phyloP scores from a whole-genome alignment of 2,797 vertebrate species.

The Argyrosomus regius region DNA sequence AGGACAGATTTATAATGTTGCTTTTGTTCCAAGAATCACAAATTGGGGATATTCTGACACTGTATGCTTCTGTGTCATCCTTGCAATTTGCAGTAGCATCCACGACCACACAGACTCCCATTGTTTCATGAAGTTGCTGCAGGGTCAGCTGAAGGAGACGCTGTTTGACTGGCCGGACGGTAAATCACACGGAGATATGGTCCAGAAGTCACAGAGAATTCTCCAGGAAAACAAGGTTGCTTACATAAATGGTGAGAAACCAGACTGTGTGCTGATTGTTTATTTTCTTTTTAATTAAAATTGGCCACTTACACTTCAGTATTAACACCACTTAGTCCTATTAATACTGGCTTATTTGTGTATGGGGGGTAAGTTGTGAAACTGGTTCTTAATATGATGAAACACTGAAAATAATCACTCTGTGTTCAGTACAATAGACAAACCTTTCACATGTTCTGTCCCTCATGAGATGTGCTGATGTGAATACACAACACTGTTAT shows the following conservation, averaged over 20 bases:
- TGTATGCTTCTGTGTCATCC: constrained; percentile 39
- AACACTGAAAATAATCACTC: not conserved
- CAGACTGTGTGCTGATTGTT: not conserved
- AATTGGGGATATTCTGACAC: constrained; percentile 33
- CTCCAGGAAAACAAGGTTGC: constrained; percentile 93
- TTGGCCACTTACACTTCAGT: not conserved
- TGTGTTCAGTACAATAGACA: constrained; percentile 1
- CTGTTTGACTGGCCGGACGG: constrained; percentile 93
- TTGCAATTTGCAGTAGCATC: constrained; percentile 91
- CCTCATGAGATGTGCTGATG: constrained; percentile 12
- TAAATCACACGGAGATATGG: constrained; percentile 87
- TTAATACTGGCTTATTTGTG: not conserved
- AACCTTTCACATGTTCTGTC: not conserved
- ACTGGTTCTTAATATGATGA: not conserved
- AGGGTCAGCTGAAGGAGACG: constrained; percentile 97
- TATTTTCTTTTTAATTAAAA: not conserved
- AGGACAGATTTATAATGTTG: not conserved
- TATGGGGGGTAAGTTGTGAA: not conserved
- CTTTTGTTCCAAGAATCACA: not conserved
- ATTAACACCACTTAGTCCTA: not conserved
- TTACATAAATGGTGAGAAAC: constrained; percentile 94
- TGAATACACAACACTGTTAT: not conserved
- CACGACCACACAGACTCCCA: constrained; percentile 97
- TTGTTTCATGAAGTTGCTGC: constrained; percentile 98
- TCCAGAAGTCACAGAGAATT: constrained; percentile 91